These are phyloP conservation scores for Nymphicus hollandicus DNA, from an alignment of 2,113 vertebrate genomes.

Conservation along the genomic window DNA sequence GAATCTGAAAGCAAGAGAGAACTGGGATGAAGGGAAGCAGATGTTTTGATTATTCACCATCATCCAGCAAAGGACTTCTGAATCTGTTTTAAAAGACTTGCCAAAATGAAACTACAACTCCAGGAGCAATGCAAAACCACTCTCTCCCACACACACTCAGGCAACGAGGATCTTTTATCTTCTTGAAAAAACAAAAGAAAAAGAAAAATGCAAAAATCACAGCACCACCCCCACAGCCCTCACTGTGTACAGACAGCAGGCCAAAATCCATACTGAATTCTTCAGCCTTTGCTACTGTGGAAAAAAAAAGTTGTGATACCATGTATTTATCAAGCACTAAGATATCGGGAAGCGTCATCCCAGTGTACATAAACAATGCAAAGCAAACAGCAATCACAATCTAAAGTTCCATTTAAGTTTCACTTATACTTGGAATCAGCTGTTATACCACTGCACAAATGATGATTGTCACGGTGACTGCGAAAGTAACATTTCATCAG, in stretches of 20 bases:
- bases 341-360: neutral
- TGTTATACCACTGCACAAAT: neutral
- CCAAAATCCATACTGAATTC: neutral
- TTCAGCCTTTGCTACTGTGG: neutral
- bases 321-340: neutral
- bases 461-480: neutral
- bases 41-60: rapidly evolving
- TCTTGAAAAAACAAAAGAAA: neutral
- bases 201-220: neutral
- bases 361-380: neutral
- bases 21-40: neutral
- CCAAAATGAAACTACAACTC: neutral
- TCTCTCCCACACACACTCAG: neutral
- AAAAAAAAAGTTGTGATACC: neutral
- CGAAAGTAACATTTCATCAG: neutral
- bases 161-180: neutral
- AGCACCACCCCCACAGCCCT: neutral
- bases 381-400: neutral
- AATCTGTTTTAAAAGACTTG: neutral
- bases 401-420: neutral
- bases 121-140: neutral
- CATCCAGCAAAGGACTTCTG: neutral
- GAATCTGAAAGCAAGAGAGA: neutral
- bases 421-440: neutral
- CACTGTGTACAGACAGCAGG: neutral